Evolutionary conservation across 2,888 invertebrate genomes (phyloP).

Genomic region (Meteorus cinctellus): DNA sequence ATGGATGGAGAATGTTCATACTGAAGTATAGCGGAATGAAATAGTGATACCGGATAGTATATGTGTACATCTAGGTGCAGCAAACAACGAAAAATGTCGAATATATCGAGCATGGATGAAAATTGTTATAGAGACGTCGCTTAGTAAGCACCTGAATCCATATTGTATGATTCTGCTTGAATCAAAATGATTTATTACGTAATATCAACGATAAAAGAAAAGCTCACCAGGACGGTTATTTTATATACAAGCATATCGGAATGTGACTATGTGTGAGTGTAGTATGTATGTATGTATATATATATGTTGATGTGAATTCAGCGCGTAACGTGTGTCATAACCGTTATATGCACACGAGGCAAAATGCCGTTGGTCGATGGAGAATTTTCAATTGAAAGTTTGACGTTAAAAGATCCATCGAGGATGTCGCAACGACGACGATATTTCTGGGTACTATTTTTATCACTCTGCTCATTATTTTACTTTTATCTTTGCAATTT

Average conservation of each 20-base stretch:
- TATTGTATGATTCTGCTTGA: constrained; percentile 63
- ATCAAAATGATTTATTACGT: constrained; percentile 67
- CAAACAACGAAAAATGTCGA: constrained; percentile 55
- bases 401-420: constrained; percentile 62
- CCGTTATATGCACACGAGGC: constrained; percentile 26
- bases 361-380: constrained; percentile 44
- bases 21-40: not conserved
- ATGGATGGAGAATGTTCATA: not conserved
- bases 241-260: not conserved
- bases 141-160: constrained; percentile 62
- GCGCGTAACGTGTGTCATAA: constrained; percentile 15
- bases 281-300: not conserved
- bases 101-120: constrained; percentile 52
- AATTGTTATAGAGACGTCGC: constrained; percentile 61
- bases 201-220: constrained; percentile 58
- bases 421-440: constrained; percentile 20
- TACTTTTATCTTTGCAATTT: not conserved
- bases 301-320: not conserved
- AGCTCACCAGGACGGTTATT: constrained; percentile 13
- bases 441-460: not conserved
- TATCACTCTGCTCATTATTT: not conserved
- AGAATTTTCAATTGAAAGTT: constrained; percentile 65
- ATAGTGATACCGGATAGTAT: not conserved
- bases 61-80: constrained; percentile 5
- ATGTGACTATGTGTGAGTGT: not conserved